phyloP scores from a whole-genome alignment of 37 sponge, comb jelly and placozoan genomes.

The Eunapius fragilis region DNA sequence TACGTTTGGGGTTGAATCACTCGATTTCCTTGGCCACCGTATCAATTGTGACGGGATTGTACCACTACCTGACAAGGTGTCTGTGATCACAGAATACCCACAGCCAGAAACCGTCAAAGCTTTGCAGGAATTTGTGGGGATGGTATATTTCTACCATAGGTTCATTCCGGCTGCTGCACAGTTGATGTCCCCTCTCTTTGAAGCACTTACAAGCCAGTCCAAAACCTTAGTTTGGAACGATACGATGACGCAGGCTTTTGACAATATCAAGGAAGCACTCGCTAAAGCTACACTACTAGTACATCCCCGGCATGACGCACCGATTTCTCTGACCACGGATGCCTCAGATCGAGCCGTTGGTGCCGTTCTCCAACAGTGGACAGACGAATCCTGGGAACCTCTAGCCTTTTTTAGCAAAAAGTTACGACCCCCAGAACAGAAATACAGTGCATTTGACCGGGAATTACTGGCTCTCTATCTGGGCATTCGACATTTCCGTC shows the following conservation, averaged over 20 bases:
- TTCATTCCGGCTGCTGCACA: constrained; percentile 46
- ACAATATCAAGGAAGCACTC: constrained; percentile 23
- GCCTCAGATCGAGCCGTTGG: constrained; percentile 23
- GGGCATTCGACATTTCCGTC: constrained; percentile 16
- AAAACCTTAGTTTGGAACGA: constrained; percentile 3
- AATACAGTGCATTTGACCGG: constrained; percentile 50
- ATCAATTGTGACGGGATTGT: constrained; percentile 15
- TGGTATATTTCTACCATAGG: constrained; percentile 61
- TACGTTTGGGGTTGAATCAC: neutral
- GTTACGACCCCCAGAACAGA: constrained; percentile 14
- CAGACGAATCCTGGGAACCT: constrained; percentile 12
- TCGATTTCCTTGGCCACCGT: constrained; percentile 54
- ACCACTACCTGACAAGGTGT: constrained; percentile 27
- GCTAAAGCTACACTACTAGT: constrained; percentile 21
- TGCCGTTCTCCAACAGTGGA: constrained; percentile 33
- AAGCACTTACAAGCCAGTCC: neutral
- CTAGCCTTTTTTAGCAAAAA: constrained; percentile 39
- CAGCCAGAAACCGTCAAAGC: constrained; percentile 19
- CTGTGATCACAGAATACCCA: constrained; percentile 27
- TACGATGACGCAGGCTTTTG: constrained; percentile 7
- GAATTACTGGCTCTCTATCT: constrained; percentile 41
- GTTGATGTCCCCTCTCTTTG: constrained; percentile 29
- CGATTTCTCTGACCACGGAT: constrained; percentile 26
- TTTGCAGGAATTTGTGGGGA: constrained; percentile 46
- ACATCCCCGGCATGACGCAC: constrained; percentile 1